A percentile compares a stretch with the other conserved stretches of the same genome.
Conservation (phyloP, 1,140 invertebrate species). For the Lycorma delicatula region DNA sequence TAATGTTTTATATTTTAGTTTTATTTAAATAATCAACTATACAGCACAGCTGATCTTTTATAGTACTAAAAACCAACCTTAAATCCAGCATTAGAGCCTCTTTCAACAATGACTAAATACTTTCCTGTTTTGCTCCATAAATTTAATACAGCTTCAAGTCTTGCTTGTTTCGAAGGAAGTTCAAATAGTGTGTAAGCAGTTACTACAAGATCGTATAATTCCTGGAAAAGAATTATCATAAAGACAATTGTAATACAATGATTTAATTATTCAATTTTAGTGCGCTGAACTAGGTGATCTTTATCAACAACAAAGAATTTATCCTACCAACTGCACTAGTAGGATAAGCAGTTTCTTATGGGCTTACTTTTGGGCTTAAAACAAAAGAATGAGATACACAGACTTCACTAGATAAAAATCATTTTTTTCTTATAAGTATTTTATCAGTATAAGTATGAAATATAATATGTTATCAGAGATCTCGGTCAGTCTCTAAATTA, state of each 20-base stretch:
- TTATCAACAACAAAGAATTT: background rate
- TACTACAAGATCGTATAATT: constrained; percentile 69
- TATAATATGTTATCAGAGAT: too few relatives aligned
- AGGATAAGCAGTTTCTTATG: background rate
- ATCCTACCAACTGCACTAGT: background rate
- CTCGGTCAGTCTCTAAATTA: too few relatives aligned
- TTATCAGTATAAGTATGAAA: too few relatives aligned
- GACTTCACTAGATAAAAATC: too few relatives aligned
- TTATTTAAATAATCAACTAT: too few relatives aligned
- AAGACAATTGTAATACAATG: constrained; percentile 7
- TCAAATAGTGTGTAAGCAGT: constrained; percentile 76
- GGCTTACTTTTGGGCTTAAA: too few relatives aligned
- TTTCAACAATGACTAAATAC: constrained; percentile 76
- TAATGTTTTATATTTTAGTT: too few relatives aligned
- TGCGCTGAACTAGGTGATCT: background rate
- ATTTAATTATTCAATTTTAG: background rate
- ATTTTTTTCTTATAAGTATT: too few relatives aligned
- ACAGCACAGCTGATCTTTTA: too few relatives aligned
- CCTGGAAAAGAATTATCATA: constrained; percentile 40
- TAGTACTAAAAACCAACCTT: too few relatives aligned
- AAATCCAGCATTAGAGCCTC: constrained; percentile 73
- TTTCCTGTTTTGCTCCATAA: constrained; percentile 79
- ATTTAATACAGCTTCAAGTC: constrained; percentile 62
- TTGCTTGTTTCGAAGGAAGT: constrained; percentile 51
- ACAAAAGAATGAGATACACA: too few relatives aligned